Conservation (phyloP, 2,113 vertebrate genomes). For the Glaucomys volans region DNA sequence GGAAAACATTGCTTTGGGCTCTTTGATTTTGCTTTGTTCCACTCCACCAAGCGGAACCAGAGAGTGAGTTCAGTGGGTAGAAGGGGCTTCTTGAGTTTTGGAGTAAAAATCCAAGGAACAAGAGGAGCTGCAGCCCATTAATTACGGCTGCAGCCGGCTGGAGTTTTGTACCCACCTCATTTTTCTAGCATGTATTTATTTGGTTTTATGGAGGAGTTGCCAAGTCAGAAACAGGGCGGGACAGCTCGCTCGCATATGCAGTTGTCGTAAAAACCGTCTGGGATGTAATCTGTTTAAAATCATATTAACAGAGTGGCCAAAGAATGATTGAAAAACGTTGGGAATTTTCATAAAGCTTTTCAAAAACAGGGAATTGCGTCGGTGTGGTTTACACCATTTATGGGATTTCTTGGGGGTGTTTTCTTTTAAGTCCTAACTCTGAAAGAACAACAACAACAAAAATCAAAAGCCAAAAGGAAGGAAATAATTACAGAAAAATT, state of each 20-base stretch:
- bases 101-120: slow-evolving; percentile 17
- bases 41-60: no score
- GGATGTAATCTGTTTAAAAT: slow-evolving; percentile 61
- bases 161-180: background rate
- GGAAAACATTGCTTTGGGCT: background rate
- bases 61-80: background rate
- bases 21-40: background rate
- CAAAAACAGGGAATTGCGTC: background rate
- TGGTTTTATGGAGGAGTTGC: slow-evolving; percentile 37
- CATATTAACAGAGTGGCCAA: background rate
- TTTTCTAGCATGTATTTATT: slow-evolving; percentile 11
- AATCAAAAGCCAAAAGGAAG: slow-evolving; percentile 67
- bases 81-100: background rate
- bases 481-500: slow-evolving; percentile 69
- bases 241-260: background rate
- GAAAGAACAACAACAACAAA: background rate
- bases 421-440: background rate
- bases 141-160: background rate
- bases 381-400: background rate
- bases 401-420: background rate
- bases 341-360: slow-evolving; percentile 52
- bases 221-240: slow-evolving; percentile 35
- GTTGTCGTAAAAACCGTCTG: slow-evolving; percentile 35
- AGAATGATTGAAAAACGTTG: background rate
- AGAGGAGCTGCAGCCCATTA: background rate